Evolutionary conservation across 2,113 vertebrate species (phyloP), one percentile per base, ranked within the genome.

Genomic region (Ornithorhynchus anatinus): DNA sequence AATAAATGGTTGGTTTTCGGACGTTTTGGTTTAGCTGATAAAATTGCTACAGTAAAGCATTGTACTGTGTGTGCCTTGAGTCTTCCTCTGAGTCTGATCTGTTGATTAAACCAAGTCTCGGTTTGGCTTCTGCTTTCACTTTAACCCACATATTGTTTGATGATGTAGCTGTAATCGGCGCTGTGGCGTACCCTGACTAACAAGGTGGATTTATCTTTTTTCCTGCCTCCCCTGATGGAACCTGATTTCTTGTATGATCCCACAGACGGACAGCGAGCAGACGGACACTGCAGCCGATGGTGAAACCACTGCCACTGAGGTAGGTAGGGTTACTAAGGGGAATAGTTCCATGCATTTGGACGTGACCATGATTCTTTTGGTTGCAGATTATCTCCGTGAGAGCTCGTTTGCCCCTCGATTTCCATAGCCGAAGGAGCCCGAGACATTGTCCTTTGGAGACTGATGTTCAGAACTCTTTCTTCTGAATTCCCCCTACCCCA

Each of bases 231-330:
- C 92, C 80, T 75, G 75, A 85, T 17, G 94, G 95, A 92, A 90
- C 75, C 85, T 11, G 91, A 75, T 86, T 80, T 60, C 92, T 84
- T 90, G 62, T 87, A 82, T 87, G 82, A 82, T 88, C 88, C 86
- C 71, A 79, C 76, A 99, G 97, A 98, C 96, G 9, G 97, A 99
- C 95, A 99, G 97, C 80, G 97, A 99, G 77, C 95, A 94, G 86
- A 97, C 96, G 6, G 96, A 98, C 75, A 97, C 96, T 25, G 94
- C 95, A 3, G 96, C 95, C 35, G 97, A 98, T 37, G 97, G 95
- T 69, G 97, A 99, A 82, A 95, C 97, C 70, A 96, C 97, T 0
- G 95, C 95, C 80, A 97, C 97, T 0, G 97, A 99, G 97, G 97
- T 99, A 92, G 92, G 96, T 96, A 91, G 75, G 47, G 31, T 51